Conservation (phyloP, 2,113 vertebrate genomes). For the Eulemur macaco region DNA sequence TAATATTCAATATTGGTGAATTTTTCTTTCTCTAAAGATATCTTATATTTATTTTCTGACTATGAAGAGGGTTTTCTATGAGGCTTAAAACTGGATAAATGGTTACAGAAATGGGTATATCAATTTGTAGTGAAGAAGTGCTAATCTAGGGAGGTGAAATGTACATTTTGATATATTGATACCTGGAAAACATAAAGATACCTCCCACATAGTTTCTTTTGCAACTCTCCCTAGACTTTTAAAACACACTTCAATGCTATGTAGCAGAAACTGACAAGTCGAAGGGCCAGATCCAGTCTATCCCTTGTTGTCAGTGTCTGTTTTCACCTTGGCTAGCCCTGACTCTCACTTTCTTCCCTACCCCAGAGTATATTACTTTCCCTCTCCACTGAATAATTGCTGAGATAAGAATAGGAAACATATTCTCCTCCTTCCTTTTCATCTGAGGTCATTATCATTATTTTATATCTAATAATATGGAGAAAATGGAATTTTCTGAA, state of each 20-base stretch:
- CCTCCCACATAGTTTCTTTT: neutral
- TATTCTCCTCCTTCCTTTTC: neutral
- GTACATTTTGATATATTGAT: neutral
- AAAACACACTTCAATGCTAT: neutral
- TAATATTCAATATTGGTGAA: neutral
- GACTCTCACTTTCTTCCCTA: neutral
- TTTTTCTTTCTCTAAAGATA: neutral
- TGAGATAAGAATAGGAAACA: neutral
- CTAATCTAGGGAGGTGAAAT: neutral
- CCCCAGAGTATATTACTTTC: too few species aligned
- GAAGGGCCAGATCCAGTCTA: neutral
- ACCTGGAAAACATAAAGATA: neutral
- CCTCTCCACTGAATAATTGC: neutral
- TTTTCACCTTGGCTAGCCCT: neutral
- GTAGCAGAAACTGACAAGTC: neutral
- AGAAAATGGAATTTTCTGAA: neutral
- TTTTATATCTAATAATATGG: neutral
- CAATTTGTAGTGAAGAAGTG: neutral
- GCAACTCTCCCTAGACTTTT: neutral
- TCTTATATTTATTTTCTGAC: neutral
- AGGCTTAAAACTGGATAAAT: neutral
- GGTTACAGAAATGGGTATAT: neutral
- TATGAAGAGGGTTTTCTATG: neutral
- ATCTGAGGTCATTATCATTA: neutral
- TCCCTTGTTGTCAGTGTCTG: neutral